Evolutionary conservation across 2,113 vertebrate genomes (phyloP), one percentile per base, ranked within the genome.

Genomic region (Pantherophis guttatus): DNA sequence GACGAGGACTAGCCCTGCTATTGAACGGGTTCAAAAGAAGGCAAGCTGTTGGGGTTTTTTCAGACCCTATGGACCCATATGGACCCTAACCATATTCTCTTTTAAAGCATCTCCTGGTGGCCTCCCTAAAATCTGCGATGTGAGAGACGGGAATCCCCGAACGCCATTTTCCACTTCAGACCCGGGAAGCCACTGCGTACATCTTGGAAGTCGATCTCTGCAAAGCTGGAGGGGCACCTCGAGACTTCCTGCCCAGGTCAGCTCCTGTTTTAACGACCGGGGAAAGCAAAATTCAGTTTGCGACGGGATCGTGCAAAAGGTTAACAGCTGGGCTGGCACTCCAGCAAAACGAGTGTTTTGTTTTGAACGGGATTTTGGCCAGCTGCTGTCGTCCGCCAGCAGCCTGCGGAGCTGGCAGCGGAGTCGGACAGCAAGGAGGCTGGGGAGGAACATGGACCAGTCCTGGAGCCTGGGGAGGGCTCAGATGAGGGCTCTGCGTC

Each of bases 121-220:
- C n/a, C 81, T n/a, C 44, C 55, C 59, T 17, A 44, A 13, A 44
- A n/a, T 81, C 81, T 12, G 5, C 1, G 5, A 75, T 15, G 7
- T 1, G 23, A n/a, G 58, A 24, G 19, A 58, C 17, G 3, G 0
- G 0, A 26, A 15, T n/a, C 0, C 15, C 48, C 17, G 2, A 26
- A 19, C 0, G 0, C 0, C 57, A 57, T 29, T 1, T 91, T 7
- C 65, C 39, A 11, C 11, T 0, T 97, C 96, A 98, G 93, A 98
- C 98, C 0, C 89, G 86, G 23, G 97, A 98, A 58, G 97, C 97
- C 93, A 97, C 39, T 9, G 97, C 94, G 0, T 98, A 97, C 96
- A 97, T 97, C 95, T 94, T 96, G 91, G 96, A 94, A 48, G 95
- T 96, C 88, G 93, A 93, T 0, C 93, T 96, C 29, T 87, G 91